Evolutionary conservation across 2,888 invertebrate genomes (phyloP), one percentile per base, ranked within the genome.

Genomic region (Phymatocera aterrima): DNA sequence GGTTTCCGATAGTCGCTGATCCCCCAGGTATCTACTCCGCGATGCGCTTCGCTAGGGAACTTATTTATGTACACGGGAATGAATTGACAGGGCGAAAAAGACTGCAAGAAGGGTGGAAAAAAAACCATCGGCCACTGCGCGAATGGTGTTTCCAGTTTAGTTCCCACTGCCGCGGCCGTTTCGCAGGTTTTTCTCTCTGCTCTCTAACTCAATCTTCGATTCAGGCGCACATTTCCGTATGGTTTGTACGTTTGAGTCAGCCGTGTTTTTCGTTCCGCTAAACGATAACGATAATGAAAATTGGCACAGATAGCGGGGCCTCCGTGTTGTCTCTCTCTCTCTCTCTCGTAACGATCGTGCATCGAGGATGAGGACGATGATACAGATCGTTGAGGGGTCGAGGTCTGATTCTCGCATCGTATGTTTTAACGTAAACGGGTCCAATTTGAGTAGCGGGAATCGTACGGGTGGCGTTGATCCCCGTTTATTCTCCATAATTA

Each of bases 401-500:
- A 12, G 68, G 68, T 46, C 46, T 68, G 46, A 68, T 68, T 68
- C 46, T 46, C 24, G 68, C 37, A 72, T 72, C 72, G 72, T 72
- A 72, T 21, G 80, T 79, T 83, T 81, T 82, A 83, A 80, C 78
- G 80, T 75, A 46, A 80, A 75, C 61, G 72, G 43, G 75, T 78
- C 54, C 77, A 70, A 77, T 81, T 80, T 61, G 78, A 78, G 78
- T 79, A 43, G 72, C 78, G 80, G 81, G 77, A 79, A 80, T 80
- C 80, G 3, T 68, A 57, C 4, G 15, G 28, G 6, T 12, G 24
- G 46, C 51, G 78, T 79, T 78, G 80, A 83, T 81, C 81, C 82
- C 77, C 79, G 80, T 82, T 83, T 84, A 85, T 84, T 83, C 82
- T 83, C 84, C 34, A 54, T 85, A 85, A 84, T 85, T 84, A 84